Conservation (phyloP, 1,140 invertebrate species). For the Chlorops oryzae region DNA sequence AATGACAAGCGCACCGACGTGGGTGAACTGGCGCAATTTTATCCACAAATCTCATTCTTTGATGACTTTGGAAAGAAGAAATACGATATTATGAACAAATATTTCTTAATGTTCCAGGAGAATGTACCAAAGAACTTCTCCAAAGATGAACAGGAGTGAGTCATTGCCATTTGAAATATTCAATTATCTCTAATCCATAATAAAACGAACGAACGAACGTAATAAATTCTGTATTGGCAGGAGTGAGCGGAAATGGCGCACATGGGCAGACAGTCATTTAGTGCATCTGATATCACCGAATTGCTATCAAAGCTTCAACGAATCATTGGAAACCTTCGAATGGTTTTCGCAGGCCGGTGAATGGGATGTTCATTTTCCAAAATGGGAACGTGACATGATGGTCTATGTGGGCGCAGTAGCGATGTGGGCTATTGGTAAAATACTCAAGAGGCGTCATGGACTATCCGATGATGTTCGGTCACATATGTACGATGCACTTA, state of each 20-base stretch:
- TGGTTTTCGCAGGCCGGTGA: conserved; percentile 88
- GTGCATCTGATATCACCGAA: conserved; percentile 95
- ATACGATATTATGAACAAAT: conserved; percentile 86
- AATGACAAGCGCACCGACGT: conserved; percentile 59
- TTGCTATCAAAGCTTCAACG: conserved; percentile 80
- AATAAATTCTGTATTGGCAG: conserved; percentile 51
- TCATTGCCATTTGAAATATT: too few relatives aligned
- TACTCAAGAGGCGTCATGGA: conserved; percentile 78
- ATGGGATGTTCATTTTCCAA: conserved; percentile 84
- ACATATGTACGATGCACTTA: conserved; percentile 84
- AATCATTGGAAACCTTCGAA: conserved; percentile 83
- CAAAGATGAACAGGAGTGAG: conserved; percentile 61
- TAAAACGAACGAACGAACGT: neutral
- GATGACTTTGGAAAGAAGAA: conserved; percentile 64
- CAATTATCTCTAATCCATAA: neutral
- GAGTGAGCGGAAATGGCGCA: conserved; percentile 88
- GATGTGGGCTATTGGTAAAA: conserved; percentile 91
- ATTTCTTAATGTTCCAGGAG: conserved; percentile 84
- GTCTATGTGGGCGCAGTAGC: conserved; percentile 89
- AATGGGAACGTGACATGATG: conserved; percentile 77
- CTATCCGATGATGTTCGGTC: conserved; percentile 83
- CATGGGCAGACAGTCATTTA: conserved; percentile 86
- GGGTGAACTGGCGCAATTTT: conserved; percentile 70
- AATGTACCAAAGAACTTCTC: conserved; percentile 51
- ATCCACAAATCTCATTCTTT: conserved; percentile 65